These are phyloP conservation scores for Clivina fossor DNA, from an alignment of 2,888 invertebrate species.

Conservation along the genomic window DNA sequence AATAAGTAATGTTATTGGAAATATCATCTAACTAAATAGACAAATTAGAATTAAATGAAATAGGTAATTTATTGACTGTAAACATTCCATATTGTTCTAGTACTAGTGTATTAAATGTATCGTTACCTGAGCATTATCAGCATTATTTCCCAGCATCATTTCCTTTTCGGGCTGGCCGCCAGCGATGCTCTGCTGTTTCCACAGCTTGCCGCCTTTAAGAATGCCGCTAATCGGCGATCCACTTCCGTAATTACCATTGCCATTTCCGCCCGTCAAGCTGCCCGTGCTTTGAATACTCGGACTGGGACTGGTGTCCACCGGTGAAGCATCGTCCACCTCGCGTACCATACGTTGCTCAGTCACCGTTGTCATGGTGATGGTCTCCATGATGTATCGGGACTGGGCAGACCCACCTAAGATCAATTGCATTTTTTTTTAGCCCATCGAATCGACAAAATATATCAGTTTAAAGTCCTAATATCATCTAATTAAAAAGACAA, in stretches of 20 bases:
- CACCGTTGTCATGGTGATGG: constrained; percentile 68
- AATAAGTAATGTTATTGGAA: no score
- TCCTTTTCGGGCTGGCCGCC: neutral
- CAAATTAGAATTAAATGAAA: no score
- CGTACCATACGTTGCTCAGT: constrained; percentile 64
- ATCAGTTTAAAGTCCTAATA: no score
- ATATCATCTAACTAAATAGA: no score
- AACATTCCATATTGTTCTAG: no score
- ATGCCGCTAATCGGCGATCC: constrained; percentile 71
- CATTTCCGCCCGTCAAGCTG: no score
- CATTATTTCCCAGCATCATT: neutral
- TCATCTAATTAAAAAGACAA: no score
- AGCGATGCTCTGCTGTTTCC: constrained; percentile 58
- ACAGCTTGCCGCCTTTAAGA: constrained; percentile 74
- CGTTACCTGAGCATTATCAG: constrained; percentile 26
- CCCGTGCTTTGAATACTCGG: constrained; percentile 40
- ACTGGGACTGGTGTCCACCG: constrained; percentile 36
- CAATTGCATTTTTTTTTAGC: neutral
- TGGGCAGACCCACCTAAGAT: constrained; percentile 42
- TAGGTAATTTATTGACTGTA: no score
- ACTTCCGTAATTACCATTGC: no score
- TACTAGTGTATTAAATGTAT: no score
- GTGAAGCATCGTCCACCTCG: constrained; percentile 50
- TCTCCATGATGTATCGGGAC: constrained; percentile 63
- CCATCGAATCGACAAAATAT: neutral